Base-by-base conservation (phyloP, 92 coral and sea anemone species). In the Phenganax marumi region DNA sequence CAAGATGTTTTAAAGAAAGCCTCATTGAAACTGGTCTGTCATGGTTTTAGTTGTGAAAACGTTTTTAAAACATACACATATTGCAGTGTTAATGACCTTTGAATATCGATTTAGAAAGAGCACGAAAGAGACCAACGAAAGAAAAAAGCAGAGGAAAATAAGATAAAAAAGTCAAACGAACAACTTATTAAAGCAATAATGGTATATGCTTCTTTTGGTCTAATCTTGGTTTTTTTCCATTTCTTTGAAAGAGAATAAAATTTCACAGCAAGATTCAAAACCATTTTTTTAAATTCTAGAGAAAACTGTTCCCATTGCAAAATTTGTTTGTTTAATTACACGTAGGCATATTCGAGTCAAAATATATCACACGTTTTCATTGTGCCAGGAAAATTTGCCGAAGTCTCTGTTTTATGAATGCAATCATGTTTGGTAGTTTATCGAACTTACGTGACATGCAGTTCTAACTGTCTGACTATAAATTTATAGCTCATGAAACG, bases 91-190 rank as follows among this genome's bases (percentile, higher is more conserved):
- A 26, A 16, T 18, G 12, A 55, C 6, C 18, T 17, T 76, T 26
- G 33, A 43, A 54, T 70, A 46, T 16, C 48, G 23, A 43, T 18
- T 6, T 85, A 92, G 93, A 92, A 94, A 86, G 90, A 84, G 49
- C 79, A 83, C 52, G 90, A 89, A 77, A 85, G 98, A 70, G 93
- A 94, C 82, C 87, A 81, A 84, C 52, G 98, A 64, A 92, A 92
- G 84, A 93, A 90, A 73, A 84, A 87, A 66, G 78, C 88, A 53
- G 88, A 73, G 64, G 90, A 77, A 68, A 87, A 68, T 82, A 92
- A 90, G 64, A 88, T 86, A 56, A 82, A 72, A 63, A 85, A 81
- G 48, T 80, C 80, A 52, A 63, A 81, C 39, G 72, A 87, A n/a
- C 88, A 95, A 0, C 82, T 94, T 61, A 76, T 84, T 76, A 72